Evolutionary conservation across 2,888 invertebrate genomes (phyloP).

Genomic region (Harpagoxenus sublaevis): DNA sequence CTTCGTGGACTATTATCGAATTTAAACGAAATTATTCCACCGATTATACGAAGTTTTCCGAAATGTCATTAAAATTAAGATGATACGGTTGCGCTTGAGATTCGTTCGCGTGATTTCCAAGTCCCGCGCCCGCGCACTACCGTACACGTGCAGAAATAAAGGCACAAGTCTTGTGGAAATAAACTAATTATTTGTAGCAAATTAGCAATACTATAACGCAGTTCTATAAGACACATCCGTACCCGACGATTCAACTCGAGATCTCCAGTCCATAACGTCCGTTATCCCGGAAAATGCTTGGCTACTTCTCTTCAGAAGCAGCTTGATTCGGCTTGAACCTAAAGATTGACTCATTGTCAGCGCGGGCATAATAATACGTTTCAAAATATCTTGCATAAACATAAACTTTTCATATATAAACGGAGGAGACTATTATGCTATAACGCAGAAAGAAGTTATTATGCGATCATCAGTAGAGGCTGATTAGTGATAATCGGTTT

Average conservation of each 20-base stretch:
- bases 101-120: too few species aligned
- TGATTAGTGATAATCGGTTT: conserved; percentile 7
- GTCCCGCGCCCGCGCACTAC: too few species aligned
- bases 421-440: too few species aligned
- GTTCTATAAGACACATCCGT: too few species aligned
- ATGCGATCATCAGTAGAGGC: too few species aligned
- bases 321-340: too few species aligned
- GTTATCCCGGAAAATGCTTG: too few species aligned
- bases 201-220: too few species aligned
- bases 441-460: conserved; percentile 2
- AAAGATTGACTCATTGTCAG: too few species aligned
- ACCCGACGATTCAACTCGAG: too few species aligned
- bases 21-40: neutral
- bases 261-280: too few species aligned
- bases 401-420: neutral
- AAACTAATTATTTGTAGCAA: neutral
- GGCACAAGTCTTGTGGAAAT: neutral
- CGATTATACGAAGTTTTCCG: neutral
- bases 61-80: neutral
- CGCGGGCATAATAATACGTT: neutral
- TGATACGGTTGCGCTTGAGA: neutral
- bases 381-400: neutral
- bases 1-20: neutral
- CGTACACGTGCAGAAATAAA: neutral
- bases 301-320: too few species aligned